Conservation (phyloP, 2,797 vertebrate genomes). For the Jordanella pulchra region DNA sequence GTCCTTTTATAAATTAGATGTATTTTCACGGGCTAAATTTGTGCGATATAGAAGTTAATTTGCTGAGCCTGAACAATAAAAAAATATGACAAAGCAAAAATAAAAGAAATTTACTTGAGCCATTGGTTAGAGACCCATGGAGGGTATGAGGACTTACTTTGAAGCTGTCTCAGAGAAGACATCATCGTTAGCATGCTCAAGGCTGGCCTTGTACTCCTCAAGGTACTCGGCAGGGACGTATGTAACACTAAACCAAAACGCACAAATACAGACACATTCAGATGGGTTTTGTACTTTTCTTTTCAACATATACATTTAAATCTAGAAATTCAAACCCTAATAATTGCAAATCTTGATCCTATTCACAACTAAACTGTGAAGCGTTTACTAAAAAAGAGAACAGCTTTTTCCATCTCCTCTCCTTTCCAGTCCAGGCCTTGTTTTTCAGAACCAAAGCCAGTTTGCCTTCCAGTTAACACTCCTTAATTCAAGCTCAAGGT, state of each 20-base stretch:
- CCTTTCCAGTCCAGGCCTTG: conserved; percentile 35
- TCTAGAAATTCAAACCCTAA: conserved; percentile 19
- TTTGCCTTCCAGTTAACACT: conserved; percentile 29
- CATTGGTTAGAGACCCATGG: background rate
- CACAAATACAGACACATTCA: conserved; percentile 37
- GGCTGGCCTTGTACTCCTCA: conserved; percentile 86
- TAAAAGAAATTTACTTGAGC: background rate
- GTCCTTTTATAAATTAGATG: background rate
- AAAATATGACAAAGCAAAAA: background rate
- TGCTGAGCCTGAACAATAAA: background rate
- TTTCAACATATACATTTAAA: conserved; percentile 28
- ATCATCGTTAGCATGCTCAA: conserved; percentile 75
- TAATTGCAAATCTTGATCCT: conserved; percentile 6
- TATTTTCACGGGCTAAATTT: background rate
- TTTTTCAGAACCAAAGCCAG: conserved; percentile 25
- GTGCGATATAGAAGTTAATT: background rate
- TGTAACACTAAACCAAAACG: conserved; percentile 84
- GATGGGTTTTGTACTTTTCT: conserved; percentile 5
- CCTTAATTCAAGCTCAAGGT: conserved; percentile 45
- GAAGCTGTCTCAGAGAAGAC: conserved; percentile 51
- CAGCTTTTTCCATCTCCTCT: conserved; percentile 30
- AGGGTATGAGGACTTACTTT: conserved; percentile 56
- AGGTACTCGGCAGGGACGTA: conserved; percentile 93
- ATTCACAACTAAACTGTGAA: conserved; percentile 9
- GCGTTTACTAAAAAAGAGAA: conserved; percentile 36